phyloP scores from a whole-genome alignment of 2,797 vertebrate species.

The Pseudochirops corinnae region DNA sequence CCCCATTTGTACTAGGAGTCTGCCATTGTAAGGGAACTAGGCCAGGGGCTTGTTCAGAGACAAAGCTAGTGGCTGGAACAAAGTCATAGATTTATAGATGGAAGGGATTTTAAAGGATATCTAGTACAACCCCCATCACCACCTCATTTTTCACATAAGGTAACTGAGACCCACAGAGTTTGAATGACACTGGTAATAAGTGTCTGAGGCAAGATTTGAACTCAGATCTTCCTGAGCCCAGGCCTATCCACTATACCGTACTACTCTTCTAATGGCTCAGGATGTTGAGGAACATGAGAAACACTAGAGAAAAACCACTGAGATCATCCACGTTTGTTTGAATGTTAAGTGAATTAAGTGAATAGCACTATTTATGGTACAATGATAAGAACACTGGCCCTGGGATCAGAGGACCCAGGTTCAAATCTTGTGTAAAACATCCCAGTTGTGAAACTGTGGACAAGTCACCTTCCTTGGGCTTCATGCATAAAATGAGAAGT shows the following conservation, averaged over 20 bases:
- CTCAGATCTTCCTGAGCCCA: background rate
- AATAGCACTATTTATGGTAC: background rate
- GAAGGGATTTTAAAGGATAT: background rate
- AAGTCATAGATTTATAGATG: background rate
- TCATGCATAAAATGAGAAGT: background rate
- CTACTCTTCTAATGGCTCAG: background rate
- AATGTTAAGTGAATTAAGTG: background rate
- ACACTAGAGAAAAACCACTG: background rate
- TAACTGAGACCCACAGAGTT: background rate
- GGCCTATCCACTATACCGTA: background rate
- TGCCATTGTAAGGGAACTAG: background rate
- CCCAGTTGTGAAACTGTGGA: background rate
- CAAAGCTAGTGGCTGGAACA: background rate
- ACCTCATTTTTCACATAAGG: background rate
- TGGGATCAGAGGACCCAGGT: background rate
- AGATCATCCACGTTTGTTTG: background rate
- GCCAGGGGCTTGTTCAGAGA: background rate
- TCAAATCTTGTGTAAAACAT: background rate
- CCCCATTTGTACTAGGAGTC: background rate
- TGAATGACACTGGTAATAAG: background rate
- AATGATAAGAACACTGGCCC: background rate
- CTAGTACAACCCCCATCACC: background rate
- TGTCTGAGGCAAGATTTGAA: background rate
- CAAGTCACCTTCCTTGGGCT: background rate
- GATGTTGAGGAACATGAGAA: background rate